Percentiles rank a stretch among this genome's conserved stretches.
Conservation (phyloP, 2,113 vertebrate genomes). For the Muntiacus reevesi region DNA sequence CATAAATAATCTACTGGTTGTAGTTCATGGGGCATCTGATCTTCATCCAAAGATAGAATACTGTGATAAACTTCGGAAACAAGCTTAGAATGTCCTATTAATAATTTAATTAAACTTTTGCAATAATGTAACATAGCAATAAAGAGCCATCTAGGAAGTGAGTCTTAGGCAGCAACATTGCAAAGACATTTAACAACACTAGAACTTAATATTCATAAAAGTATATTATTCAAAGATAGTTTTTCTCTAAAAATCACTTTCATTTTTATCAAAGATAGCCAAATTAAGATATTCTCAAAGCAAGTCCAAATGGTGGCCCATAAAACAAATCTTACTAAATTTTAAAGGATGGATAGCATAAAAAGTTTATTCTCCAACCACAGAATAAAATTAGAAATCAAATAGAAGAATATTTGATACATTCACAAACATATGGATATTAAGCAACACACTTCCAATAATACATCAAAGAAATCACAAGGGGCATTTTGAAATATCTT, state of each 20-base stretch:
- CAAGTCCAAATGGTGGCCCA: background rate
- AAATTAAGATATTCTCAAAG: background rate
- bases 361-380: background rate
- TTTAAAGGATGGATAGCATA: background rate
- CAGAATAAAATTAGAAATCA: background rate
- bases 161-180: background rate
- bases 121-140: background rate
- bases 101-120: background rate
- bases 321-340: background rate
- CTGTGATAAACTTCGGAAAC: background rate
- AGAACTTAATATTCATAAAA: background rate
- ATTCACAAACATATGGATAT: background rate
- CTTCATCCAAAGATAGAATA: background rate
- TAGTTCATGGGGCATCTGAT: background rate
- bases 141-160: background rate
- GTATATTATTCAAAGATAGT: background rate
- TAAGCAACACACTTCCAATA: background rate
- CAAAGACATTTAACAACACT: background rate
- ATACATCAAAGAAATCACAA: background rate
- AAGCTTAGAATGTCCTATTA: background rate
- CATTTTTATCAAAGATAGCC: background rate
- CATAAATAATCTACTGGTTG: background rate
- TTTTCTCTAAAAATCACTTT: background rate
- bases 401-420: background rate
- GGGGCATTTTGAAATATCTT: background rate